A percentile compares a stretch with the other conserved stretches of the same genome.
These are phyloP conservation scores for Hiodon tergisus DNA, from an alignment of 2,113 vertebrate species.

Conservation along the genomic window DNA sequence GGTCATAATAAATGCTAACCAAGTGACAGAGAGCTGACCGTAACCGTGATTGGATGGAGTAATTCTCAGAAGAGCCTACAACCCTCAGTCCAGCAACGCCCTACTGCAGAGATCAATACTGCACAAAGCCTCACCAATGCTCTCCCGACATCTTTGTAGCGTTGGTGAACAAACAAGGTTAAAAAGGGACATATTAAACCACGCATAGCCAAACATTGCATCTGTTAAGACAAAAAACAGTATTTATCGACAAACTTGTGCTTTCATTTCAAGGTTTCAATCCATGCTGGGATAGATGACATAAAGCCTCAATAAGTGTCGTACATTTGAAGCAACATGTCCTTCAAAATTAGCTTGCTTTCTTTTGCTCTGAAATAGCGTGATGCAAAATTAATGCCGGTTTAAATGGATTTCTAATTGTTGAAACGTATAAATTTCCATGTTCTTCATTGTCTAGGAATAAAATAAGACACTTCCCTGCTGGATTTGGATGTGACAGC, in stretches of 20 bases:
- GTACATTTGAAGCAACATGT: neutral
- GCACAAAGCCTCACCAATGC: too few species aligned
- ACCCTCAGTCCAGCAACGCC: too few species aligned
- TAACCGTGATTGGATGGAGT: too few species aligned
- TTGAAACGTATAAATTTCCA: constrained; percentile 6
- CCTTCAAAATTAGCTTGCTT: neutral
- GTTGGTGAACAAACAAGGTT: neutral
- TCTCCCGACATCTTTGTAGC: neutral
- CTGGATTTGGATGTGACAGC: constrained; percentile 41
- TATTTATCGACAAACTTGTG: constrained; percentile 34
- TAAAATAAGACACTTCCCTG: constrained; percentile 46
- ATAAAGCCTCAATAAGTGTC: neutral
- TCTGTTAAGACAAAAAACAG: constrained; percentile 4
- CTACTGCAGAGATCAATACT: too few species aligned
- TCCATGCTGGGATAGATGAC: neutral
- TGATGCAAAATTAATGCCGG: constrained; percentile 17
- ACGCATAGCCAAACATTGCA: neutral
- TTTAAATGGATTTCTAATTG: constrained; percentile 13
- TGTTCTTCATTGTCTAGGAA: constrained; percentile 8
- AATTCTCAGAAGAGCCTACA: too few species aligned
- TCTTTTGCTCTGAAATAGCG: neutral
- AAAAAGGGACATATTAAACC: neutral
- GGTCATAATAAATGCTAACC: too few species aligned
- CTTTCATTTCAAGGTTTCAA: constrained; percentile 33
- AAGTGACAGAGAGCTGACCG: too few species aligned